Conservation (phyloP, 2,797 vertebrate genomes). For the Melanotaenia nigrans region DNA sequence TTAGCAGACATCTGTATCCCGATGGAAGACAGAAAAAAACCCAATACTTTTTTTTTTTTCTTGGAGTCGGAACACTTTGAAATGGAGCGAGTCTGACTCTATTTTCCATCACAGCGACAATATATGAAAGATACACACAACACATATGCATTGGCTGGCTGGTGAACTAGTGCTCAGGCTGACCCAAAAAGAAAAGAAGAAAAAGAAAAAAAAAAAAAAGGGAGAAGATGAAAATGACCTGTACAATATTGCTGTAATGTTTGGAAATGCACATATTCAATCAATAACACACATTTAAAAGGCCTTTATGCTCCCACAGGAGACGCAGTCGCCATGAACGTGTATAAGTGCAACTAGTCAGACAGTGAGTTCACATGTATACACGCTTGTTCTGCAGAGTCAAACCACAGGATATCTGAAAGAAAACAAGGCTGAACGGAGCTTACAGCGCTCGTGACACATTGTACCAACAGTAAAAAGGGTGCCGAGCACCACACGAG, state of each 20-base stretch:
- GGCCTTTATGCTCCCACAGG: slow-evolving; percentile 76
- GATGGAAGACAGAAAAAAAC: slow-evolving; percentile 71
- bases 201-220: slow-evolving; percentile 22
- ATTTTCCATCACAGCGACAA: slow-evolving; percentile 68
- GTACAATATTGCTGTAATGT: slow-evolving; percentile 85
- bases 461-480: slow-evolving; percentile 66
- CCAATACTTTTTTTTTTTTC: slow-evolving; percentile 24
- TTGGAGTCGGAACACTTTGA: slow-evolving; percentile 48
- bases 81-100: slow-evolving; percentile 78
- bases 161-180: slow-evolving; percentile 84
- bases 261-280: slow-evolving; percentile 68
- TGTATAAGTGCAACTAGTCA: slow-evolving; percentile 67
- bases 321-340: slow-evolving; percentile 57
- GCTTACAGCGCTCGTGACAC: slow-evolving; percentile 60
- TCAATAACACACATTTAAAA: slow-evolving; percentile 72
- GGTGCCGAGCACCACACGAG: slow-evolving; percentile 46
- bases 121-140: slow-evolving; percentile 26
- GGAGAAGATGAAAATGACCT: slow-evolving; percentile 69
- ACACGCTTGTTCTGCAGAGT: slow-evolving; percentile 51
- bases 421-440: slow-evolving; percentile 54
- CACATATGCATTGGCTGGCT: slow-evolving; percentile 71
- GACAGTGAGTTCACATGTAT: slow-evolving; percentile 62
- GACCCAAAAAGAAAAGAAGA: slow-evolving; percentile 29
- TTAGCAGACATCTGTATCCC: slow-evolving; percentile 63
- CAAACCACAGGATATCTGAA: slow-evolving; percentile 53